Percentiles rank a stretch among this genome's conserved stretches.
Evolutionary conservation across 2,888 invertebrate genomes (phyloP).

Genomic region (Pachycephus smyrnensis): DNA sequence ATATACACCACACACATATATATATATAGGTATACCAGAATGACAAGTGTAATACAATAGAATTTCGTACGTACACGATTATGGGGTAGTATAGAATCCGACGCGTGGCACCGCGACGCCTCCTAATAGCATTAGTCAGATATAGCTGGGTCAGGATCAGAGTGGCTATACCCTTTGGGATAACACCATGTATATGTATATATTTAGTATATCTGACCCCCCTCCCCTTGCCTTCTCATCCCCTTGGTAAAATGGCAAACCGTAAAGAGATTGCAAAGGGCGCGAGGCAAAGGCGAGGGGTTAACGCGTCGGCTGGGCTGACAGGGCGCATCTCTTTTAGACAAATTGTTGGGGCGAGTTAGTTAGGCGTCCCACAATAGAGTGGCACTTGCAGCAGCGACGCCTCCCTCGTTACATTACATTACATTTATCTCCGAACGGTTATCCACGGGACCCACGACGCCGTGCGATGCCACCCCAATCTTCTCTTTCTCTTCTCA

Average conservation of each 20-base stretch:
- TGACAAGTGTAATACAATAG: not conserved
- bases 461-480: slow-evolving; percentile 3
- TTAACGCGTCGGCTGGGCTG: slow-evolving; percentile 34
- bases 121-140: slow-evolving; percentile 43
- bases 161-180: slow-evolving; percentile 12
- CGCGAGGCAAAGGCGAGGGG: slow-evolving; percentile 23
- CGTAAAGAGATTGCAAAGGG: slow-evolving; percentile 50
- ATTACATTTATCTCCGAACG: slow-evolving; percentile 66
- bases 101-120: slow-evolving; percentile 50
- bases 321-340: slow-evolving; percentile 54
- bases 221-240: not conserved
- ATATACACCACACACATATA: not conserved
- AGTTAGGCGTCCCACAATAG: slow-evolving; percentile 64
- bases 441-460: slow-evolving; percentile 41
- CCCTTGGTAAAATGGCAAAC: slow-evolving; percentile 28
- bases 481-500: not conserved
- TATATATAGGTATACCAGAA: not conserved
- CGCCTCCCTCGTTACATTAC: slow-evolving; percentile 66
- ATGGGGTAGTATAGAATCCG: slow-evolving; percentile 12
- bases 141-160: slow-evolving; percentile 15
- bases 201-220: not conserved
- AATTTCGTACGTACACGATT: not conserved
- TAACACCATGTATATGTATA: slow-evolving; percentile 2
- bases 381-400: slow-evolving; percentile 57
- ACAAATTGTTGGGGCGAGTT: slow-evolving; percentile 67